Conservation (phyloP, 2,113 vertebrate species). For the Eublepharis macularius region DNA sequence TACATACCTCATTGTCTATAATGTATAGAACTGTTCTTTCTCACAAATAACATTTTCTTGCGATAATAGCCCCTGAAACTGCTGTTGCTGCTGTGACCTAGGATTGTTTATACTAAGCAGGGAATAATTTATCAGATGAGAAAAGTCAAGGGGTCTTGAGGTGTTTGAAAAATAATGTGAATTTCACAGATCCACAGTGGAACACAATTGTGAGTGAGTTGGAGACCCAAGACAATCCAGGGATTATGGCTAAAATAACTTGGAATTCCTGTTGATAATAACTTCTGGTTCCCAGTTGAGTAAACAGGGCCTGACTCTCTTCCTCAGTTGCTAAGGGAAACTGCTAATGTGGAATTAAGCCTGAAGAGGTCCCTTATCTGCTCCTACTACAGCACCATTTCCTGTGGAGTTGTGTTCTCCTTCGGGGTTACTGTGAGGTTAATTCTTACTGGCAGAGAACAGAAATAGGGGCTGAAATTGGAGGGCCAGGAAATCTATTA, state of each 20-base stretch:
- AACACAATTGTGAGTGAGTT: background rate
- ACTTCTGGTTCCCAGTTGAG: background rate
- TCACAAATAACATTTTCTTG: background rate
- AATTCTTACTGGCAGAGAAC: slow-evolving; percentile 9
- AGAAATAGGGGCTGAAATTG: slow-evolving; percentile 9
- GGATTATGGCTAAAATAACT: background rate
- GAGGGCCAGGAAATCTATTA: slow-evolving; percentile 28
- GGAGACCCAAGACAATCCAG: no score
- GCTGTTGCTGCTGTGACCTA: no score
- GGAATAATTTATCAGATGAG: background rate
- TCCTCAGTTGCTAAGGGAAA: background rate
- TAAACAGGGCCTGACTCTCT: background rate
- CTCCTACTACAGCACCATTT: background rate
- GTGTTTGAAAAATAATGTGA: background rate
- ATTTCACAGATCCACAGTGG: background rate
- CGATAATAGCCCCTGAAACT: background rate
- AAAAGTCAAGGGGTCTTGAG: background rate
- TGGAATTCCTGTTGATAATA: background rate
- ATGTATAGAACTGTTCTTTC: background rate
- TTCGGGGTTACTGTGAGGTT: background rate
- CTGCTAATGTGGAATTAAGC: slow-evolving; percentile 1
- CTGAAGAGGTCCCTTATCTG: background rate
- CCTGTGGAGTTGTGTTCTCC: slow-evolving; percentile 15
- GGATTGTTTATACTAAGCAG: background rate
- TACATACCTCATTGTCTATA: background rate